These are phyloP conservation scores for Thaumetopoea pityocampa DNA, from an alignment of 1,140 invertebrate species.

Conservation along the genomic window DNA sequence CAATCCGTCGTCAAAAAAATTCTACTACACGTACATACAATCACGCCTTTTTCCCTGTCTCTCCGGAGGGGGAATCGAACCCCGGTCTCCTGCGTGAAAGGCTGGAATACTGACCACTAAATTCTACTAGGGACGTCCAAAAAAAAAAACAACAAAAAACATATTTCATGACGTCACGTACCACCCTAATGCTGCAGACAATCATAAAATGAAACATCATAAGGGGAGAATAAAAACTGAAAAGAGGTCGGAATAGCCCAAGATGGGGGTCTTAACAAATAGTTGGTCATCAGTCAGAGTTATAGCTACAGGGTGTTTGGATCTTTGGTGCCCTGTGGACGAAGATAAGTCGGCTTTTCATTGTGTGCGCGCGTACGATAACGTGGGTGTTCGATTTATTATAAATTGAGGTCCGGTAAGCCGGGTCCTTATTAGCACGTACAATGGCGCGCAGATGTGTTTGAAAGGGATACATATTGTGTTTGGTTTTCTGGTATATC, in stretches of 20 bases:
- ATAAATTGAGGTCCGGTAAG: slow-evolving; percentile 41
- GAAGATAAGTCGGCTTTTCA: slow-evolving; percentile 57
- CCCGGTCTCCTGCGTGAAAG: too few species aligned
- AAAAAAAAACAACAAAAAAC: slow-evolving; percentile 36
- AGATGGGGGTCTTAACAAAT: slow-evolving; percentile 65
- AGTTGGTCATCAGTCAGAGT: slow-evolving; percentile 66
- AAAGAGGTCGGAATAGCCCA: slow-evolving; percentile 59
- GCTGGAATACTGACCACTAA: neutral
- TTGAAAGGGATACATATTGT: slow-evolving; percentile 25
- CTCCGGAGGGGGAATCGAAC: too few species aligned
- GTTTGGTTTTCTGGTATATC: too few species aligned
- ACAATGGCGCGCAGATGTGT: slow-evolving; percentile 20
- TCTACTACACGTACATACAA: too few species aligned
- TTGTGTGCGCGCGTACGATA: slow-evolving; percentile 46
- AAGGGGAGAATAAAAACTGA: slow-evolving; percentile 70
- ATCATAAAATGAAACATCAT: slow-evolving; percentile 71
- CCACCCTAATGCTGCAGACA: slow-evolving; percentile 50
- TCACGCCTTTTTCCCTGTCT: too few species aligned
- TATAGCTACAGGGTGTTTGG: slow-evolving; percentile 38
- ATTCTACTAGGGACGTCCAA: neutral
- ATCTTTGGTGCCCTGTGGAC: slow-evolving; percentile 29
- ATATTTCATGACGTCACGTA: slow-evolving; percentile 52
- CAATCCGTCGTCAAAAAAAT: too few species aligned
- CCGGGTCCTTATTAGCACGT: slow-evolving; percentile 23
- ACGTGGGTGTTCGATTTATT: slow-evolving; percentile 46